These are phyloP conservation scores for Phrynocephalus guinanensis DNA, from an alignment of 2,797 vertebrate genomes.

Conservation along the genomic window DNA sequence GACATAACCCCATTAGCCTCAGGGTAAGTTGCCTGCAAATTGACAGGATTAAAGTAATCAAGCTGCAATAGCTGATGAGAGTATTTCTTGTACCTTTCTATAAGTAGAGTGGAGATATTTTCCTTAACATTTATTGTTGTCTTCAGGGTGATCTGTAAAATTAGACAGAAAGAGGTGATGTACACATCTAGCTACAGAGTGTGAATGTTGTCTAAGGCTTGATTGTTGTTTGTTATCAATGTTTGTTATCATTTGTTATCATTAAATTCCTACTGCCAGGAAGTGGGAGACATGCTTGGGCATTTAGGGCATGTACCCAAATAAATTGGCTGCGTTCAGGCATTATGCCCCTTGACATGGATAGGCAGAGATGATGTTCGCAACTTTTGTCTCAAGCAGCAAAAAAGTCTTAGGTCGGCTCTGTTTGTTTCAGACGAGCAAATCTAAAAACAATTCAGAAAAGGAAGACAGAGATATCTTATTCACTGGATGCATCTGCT, in stretches of 20 bases:
- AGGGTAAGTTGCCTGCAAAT: neutral
- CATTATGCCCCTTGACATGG: neutral
- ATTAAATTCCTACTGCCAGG: neutral
- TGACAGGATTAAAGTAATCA: conserved; percentile 18
- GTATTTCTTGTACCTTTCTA: neutral
- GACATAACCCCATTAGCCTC: neutral
- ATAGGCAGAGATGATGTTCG: neutral
- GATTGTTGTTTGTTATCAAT: neutral
- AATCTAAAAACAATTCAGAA: neutral
- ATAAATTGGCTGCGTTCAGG: neutral
- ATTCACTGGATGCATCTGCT: neutral
- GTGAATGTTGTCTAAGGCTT: neutral
- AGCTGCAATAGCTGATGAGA: neutral
- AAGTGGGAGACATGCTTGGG: neutral
- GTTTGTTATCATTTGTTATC: neutral
- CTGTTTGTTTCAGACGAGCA: neutral
- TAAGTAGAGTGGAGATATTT: neutral
- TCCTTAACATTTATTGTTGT: neutral
- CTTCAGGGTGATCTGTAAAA: no score
- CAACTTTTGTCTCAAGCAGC: neutral
- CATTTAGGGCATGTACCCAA: neutral
- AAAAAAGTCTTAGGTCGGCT: neutral
- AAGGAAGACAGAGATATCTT: no score
- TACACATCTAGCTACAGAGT: neutral
- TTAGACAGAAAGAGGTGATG: neutral